Base-by-base conservation (phyloP, 2,797 vertebrate species). In the Gymnoscopelus microlampas region DNA sequence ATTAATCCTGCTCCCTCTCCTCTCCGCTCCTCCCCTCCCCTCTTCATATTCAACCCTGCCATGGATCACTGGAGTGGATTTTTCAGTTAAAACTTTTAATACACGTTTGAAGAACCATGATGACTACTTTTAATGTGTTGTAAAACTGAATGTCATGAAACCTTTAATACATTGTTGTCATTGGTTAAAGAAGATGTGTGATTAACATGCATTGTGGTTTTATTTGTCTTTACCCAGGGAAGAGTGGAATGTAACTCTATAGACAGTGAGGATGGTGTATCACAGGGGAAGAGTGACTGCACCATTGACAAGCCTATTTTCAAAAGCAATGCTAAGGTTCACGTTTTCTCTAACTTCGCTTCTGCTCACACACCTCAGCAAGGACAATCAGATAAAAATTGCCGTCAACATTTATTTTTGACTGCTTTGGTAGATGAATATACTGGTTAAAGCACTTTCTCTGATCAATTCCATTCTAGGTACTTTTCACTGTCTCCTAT, bases 271-370 rank as follows among this genome's bases (percentile, higher is more conserved):
- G 71, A 70, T 2, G 61, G 51, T 0, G 3, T 62, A 6, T 6
- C 2, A 0, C n/a, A 50, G 55, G 90, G 88, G 73, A 86, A n/a
- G 55, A 90, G 79, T 24, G 82, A 59, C 3, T 95, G 94, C 70
- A 48, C 0, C 3, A 48, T 95, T 23, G 76, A 90, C 75, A 87
- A 85, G 12, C 94, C 94, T 15, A 91, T 95, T 81, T 92, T 95
- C 44, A 92, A 84, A 2, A 81, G 3, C 54, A 75, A 85, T 4
- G 53, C 89, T 0, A 73, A 85, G 92, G 95, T 95, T 67, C 29
- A 85, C 54, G 53, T 1, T 23, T 57, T 13, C 15, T 58, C 39
- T 61, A 3, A 53, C 2, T 26, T 57, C 13, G 19, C 19, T 19
- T 19, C 19, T 19, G 1, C 19, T 19, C 19, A 19, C 19, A 19